Base-by-base conservation (phyloP, 2,113 vertebrate species). In the Eublepharis macularius region DNA sequence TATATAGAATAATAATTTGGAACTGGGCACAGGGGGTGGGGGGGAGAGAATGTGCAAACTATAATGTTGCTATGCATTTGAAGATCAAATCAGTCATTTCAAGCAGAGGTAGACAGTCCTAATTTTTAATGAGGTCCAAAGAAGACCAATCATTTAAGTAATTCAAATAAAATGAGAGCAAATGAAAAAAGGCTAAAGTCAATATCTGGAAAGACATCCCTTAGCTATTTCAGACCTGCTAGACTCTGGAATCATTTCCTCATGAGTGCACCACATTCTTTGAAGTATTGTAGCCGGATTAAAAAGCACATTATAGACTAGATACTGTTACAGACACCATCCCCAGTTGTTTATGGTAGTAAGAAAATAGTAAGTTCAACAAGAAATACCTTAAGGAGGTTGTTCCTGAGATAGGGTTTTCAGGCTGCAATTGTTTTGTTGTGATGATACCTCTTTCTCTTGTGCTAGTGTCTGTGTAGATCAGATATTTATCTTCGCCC, bases 51-150 rank as follows among this genome's bases (percentile, higher is more conserved):
- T 1, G 66, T 17, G 49, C 39, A 83, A 92, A 84, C 32, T 1
- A 73, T 65, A 24, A 66, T 8, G 24, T 6, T 34, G 80, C 11
- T n/a, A 51, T 39, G 29, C 69, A 81, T 74, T 68, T 13, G 0
- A 81, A 47, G 16, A 80, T n/a, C 39, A 32, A 16, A 80, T 54
- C 6, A 47, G n/a, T 80, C 39, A 65, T 80, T n/a, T 66, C 57
- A 63, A 70, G 14, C 16, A 9, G 26, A 14, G 14, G 5, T 0
- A 1, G 16, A 21, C 17, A 21, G 74, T 1, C 2, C 66, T 36
- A 5, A 0, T 2, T 57, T n/a, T 60, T 26, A n/a, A 9, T 66
- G 47, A 45, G 0, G 0, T 39, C 29, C 51, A 43, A 14, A 0
- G 80, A 0, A 3, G 73, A 39, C 29, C 45, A 47, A 9, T 2